A percentile compares a stretch with the other conserved stretches of the same genome.
phyloP scores from a whole-genome alignment of 1,140 invertebrate genomes.

The Trypoxylus dichotomus region DNA sequence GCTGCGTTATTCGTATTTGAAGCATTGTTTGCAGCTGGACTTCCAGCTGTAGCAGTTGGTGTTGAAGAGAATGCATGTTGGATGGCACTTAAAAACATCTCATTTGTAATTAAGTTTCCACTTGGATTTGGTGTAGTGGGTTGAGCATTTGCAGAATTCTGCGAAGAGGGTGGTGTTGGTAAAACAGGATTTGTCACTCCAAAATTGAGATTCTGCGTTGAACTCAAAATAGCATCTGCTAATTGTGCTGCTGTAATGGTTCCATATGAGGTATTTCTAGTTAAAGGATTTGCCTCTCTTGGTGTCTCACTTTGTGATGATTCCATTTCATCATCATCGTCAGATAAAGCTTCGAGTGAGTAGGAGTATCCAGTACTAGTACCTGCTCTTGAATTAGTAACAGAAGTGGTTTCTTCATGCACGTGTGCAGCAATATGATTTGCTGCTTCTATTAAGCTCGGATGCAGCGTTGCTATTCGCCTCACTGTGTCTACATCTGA shows the following conservation, averaged over 20 bases:
- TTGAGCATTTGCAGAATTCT: background rate
- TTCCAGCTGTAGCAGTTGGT: constrained; percentile 31
- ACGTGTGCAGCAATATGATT: constrained; percentile 58
- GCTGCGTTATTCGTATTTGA: constrained; percentile 1
- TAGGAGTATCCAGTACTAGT: constrained; percentile 55
- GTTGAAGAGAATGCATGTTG: constrained; percentile 58
- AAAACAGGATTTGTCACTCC: constrained; percentile 27
- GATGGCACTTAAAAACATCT: constrained; percentile 63
- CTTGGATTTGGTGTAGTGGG: constrained; percentile 46
- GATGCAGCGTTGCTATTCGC: constrained; percentile 57
- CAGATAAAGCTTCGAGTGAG: constrained; percentile 58
- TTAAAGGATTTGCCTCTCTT: constrained; percentile 42
- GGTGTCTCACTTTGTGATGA: constrained; percentile 54
- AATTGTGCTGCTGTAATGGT: constrained; percentile 58
- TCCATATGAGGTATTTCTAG: constrained; percentile 49
- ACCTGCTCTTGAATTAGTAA: constrained; percentile 38
- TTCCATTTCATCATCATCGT: constrained; percentile 64
- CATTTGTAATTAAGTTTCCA: constrained; percentile 57
- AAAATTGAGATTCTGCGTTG: constrained; percentile 45
- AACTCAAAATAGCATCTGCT: constrained; percentile 56
- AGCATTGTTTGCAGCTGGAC: background rate
- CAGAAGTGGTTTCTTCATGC: constrained; percentile 55
- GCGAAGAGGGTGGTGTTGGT: constrained; percentile 25
- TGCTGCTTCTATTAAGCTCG: constrained; percentile 57
- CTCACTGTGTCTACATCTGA: constrained; percentile 56